Evolutionary conservation across 1,140 invertebrate species (phyloP), one percentile per base, ranked within the genome.

Genomic region (Eriocheir sinensis): DNA sequence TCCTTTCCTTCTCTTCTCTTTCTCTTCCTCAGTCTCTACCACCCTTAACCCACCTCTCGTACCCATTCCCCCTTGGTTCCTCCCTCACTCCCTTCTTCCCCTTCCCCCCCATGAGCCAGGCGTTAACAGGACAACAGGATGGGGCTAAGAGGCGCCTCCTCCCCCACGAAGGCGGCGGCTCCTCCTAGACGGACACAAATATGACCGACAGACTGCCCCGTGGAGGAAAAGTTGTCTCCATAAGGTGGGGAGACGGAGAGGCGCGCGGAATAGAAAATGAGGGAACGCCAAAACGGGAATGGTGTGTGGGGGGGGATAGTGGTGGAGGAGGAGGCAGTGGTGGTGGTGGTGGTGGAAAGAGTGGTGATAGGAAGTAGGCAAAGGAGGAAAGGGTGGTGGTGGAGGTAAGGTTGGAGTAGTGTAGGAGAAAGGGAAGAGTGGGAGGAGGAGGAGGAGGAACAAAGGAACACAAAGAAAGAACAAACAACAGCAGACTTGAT

Each of bases 91-190:
- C 48, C 48, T 72, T 72, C 60, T 21, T 4, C 60, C 60, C 60
- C 60, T 21, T 21, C 17, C 60, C 60, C n/a, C 60, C 60, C 60
- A 72, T n/a, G 21, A n/a, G 12, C 60, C 60, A 72, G 60, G 27
- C 60, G 60, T 72, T n/a, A 72, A 72, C 60, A 72, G n/a, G 60
- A n/a, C 60, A 72, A 27, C 60, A 72, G 60, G 60, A 72, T n/a
- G 60, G 60, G 60, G 60, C 60, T 21, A 0, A 21, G 21, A 17
- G 60, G 60, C 60, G 60, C 21, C 60, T 72, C 60, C 60, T 72
- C 60, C 60, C 60, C 27, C 4, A 2, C 60, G 60, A 21, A n/a
- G 60, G 60, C 60, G 60, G 60, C 60, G 60, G 60, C 60, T n/a
- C 2, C 60, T 72, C 60, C 60, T 72, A 21, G 21, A 72, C 60